Percentiles rank a stretch among this genome's conserved stretches.
Conservation (phyloP, 64 coral and sea anemone genomes). For the Stichodactyla helianthus region DNA sequence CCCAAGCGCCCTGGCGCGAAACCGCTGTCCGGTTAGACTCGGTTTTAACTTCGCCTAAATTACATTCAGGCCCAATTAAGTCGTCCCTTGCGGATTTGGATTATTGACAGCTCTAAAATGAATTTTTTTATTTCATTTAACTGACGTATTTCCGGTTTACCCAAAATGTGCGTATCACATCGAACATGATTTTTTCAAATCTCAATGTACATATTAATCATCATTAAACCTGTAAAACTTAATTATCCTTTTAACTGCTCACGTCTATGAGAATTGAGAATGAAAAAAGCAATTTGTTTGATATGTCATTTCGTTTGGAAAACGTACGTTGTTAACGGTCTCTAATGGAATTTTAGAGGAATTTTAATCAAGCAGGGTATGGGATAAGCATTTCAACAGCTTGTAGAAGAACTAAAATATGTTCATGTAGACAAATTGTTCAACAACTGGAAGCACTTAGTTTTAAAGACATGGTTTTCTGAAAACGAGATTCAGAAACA, state of each 20-base stretch:
- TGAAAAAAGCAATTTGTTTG: background rate
- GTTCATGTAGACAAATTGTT: background rate
- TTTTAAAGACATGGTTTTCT: background rate
- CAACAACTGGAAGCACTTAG: background rate
- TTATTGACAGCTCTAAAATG: conserved; percentile 2
- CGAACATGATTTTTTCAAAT: background rate
- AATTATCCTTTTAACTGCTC: background rate
- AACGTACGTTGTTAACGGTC: no score
- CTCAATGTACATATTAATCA: background rate
- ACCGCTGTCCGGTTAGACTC: no score
- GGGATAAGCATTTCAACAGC: background rate
- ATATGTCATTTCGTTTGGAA: background rate
- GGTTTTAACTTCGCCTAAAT: no score
- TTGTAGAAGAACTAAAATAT: background rate
- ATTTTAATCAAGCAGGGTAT: background rate
- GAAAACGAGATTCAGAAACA: background rate
- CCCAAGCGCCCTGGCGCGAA: no score
- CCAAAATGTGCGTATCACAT: conserved; percentile 3
- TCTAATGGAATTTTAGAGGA: background rate
- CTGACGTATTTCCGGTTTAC: conserved; percentile 11
- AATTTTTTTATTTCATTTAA: background rate
- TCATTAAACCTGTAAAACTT: background rate
- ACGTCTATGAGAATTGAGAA: background rate
- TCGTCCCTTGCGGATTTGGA: conserved; percentile 7
- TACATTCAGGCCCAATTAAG: background rate